A percentile compares a stretch with the other conserved stretches of the same genome.
Evolutionary conservation across 1,140 invertebrate species (phyloP).

Genomic region (Drosophila truncata): DNA sequence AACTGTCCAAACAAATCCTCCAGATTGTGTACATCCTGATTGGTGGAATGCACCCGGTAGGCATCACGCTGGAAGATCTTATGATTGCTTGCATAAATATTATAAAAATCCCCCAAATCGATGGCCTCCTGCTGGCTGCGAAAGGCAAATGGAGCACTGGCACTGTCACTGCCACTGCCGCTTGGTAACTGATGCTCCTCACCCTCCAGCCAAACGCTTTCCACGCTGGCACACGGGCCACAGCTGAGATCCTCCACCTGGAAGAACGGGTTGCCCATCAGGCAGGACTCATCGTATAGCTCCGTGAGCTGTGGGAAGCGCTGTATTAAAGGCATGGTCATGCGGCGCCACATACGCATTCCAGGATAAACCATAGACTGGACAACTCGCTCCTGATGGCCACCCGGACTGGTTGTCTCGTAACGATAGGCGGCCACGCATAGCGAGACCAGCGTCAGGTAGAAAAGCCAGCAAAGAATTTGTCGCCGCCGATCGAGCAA

Average conservation of each 20-base stretch:
- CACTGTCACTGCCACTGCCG: slow-evolving; percentile 6
- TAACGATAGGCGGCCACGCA: slow-evolving; percentile 76
- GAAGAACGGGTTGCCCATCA: slow-evolving; percentile 91
- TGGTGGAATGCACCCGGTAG: slow-evolving; percentile 86
- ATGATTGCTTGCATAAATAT: slow-evolving; percentile 86
- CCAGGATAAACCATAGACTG: slow-evolving; percentile 86
- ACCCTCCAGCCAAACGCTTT: slow-evolving; percentile 86
- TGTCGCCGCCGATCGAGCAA: slow-evolving; percentile 76
- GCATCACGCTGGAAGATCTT: slow-evolving; percentile 86
- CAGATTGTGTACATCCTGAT: slow-evolving; percentile 78
- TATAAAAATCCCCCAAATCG: slow-evolving; percentile 81
- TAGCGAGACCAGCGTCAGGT: slow-evolving; percentile 65
- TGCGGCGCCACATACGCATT: slow-evolving; percentile 85
- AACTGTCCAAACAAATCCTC: slow-evolving; percentile 83
- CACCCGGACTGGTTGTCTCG: slow-evolving; percentile 78
- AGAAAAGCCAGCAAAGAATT: slow-evolving; percentile 80
- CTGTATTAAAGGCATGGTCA: slow-evolving; percentile 86
- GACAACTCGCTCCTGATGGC: slow-evolving; percentile 78
- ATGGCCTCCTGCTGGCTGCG: slow-evolving; percentile 84
- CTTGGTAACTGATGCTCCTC: slow-evolving; percentile 46
- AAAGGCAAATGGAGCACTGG: slow-evolving; percentile 72
- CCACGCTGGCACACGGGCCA: slow-evolving; percentile 88
- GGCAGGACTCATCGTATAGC: slow-evolving; percentile 91
- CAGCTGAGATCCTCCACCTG: slow-evolving; percentile 88
- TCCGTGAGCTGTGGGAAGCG: slow-evolving; percentile 86